Evolutionary conservation across 1,140 invertebrate genomes (phyloP).

Genomic region (Dendrolimus kikuchii): DNA sequence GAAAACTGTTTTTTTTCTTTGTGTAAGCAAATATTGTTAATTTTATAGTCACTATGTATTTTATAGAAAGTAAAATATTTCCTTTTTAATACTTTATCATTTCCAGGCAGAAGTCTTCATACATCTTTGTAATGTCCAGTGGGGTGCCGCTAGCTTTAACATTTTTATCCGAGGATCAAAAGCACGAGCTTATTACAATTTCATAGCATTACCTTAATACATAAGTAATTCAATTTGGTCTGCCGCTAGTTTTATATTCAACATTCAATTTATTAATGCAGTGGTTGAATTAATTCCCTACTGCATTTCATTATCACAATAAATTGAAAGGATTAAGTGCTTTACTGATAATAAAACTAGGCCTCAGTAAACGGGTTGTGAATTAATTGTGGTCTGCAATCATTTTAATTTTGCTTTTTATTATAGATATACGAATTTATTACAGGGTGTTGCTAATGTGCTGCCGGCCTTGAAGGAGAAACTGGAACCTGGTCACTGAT

Average conservation of each 20-base stretch:
- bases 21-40: no score
- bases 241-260: constrained; percentile 25
- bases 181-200: constrained; percentile 47
- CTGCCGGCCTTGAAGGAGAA: no score
- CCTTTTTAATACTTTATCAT: background rate
- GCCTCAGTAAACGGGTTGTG: constrained; percentile 13
- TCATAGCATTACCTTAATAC: constrained; percentile 47
- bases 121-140: constrained; percentile 27
- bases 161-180: constrained; percentile 53
- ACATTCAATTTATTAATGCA: constrained; percentile 33
- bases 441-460: no score
- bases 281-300: constrained; percentile 21
- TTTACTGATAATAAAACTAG: constrained; percentile 14
- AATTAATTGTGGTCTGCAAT: background rate
- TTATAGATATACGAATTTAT: no score
- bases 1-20: no score
- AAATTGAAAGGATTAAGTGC: constrained; percentile 19
- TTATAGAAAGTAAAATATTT: no score
- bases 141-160: constrained; percentile 37
- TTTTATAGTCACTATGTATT: no score
- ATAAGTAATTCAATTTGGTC: constrained; percentile 42
- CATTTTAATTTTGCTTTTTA: no score
- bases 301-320: constrained; percentile 14
- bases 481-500: no score
- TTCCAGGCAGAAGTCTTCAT: constrained; percentile 20